These are phyloP conservation scores for Leptinotarsa defecta DNA, from an alignment of 1,140 invertebrate species.

Conservation along the genomic window DNA sequence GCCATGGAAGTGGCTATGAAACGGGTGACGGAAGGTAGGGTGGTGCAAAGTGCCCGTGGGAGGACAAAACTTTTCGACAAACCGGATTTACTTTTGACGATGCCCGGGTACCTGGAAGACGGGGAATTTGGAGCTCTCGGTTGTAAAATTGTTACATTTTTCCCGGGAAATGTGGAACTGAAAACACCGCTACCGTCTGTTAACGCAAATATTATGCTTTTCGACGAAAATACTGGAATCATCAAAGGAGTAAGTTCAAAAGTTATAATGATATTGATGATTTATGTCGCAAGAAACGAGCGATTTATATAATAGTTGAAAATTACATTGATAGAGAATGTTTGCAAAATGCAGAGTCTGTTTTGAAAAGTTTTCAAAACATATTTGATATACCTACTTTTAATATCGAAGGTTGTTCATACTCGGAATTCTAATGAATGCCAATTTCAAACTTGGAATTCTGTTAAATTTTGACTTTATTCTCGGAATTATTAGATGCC, in stretches of 20 bases:
- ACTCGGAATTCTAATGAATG: no score
- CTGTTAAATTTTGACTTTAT: no score
- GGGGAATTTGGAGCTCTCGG: slow-evolving; percentile 52
- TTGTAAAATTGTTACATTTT: slow-evolving; percentile 60
- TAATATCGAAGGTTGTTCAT: no score
- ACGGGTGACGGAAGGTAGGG: slow-evolving; percentile 31
- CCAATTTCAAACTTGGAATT: no score
- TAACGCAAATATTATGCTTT: slow-evolving; percentile 57
- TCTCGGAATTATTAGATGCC: no score
- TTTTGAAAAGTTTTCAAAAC: no score
- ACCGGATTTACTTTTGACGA: slow-evolving; percentile 50
- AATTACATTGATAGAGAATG: no score
- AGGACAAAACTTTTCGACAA: slow-evolving; percentile 36
- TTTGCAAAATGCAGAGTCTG: no score
- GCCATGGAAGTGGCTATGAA: slow-evolving; percentile 41
- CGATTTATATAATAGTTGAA: no score
- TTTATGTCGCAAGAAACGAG: no score
- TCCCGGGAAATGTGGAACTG: slow-evolving; percentile 50
- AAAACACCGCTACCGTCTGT: slow-evolving; percentile 55
- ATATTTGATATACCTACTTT: no score
- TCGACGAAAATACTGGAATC: slow-evolving; percentile 56
- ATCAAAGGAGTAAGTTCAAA: slow-evolving; percentile 52
- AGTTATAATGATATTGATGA: not conserved
- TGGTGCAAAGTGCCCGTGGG: slow-evolving; percentile 41
- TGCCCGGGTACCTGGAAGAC: slow-evolving; percentile 59